Evolutionary conservation across 2,797 vertebrate genomes (phyloP), one percentile per base, ranked within the genome.

Genomic region (Artibeus jamaicensis): DNA sequence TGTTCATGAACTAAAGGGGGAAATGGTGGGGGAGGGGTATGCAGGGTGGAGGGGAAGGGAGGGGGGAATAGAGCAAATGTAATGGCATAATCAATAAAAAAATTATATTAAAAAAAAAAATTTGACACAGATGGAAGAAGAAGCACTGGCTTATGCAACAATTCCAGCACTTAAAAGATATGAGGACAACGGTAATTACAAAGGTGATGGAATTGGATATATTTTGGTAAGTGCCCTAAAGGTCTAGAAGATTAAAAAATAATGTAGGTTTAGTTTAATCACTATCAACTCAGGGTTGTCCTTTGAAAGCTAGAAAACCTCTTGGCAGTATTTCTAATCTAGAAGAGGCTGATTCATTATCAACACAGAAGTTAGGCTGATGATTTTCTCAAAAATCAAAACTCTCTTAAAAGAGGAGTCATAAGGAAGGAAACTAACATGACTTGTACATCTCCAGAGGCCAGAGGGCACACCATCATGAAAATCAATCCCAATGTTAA

Each of bases 371-470:
- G 74, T 46, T 74, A 53, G 4, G 6, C 18, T 89, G 46, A 85
- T n/a, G 1, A 10, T 88, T 91, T 94, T 67, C 82, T 92, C 71
- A 68, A 71, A 90, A 92, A 39, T 76, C 22, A 91, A 88, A 95
- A 57, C 29, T 57, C 12, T 92, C 57, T 65, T 65, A 10, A 87
- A 86, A 67, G 21, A 76, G 77, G 16, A 81, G 6, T 78, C 71
- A 24, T 2, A 73, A 29, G 29, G 22, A 86, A 86, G 48, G 21
- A 92, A 57, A 42, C 37, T 81, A 74, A 85, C 22, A 26, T 67
- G 39, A 88, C 14, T 85, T 73, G 22, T 10, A 74, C 74, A 86
- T 85, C 11, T 85, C 65, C 14, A 81, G 18, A 86, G 91, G 87
- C 59, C 48, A 83, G 74, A 83, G 55, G 87, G 68, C 34, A 91